phyloP scores from a whole-genome alignment of 2,888 invertebrate species.

The Oscheius onirici region DNA sequence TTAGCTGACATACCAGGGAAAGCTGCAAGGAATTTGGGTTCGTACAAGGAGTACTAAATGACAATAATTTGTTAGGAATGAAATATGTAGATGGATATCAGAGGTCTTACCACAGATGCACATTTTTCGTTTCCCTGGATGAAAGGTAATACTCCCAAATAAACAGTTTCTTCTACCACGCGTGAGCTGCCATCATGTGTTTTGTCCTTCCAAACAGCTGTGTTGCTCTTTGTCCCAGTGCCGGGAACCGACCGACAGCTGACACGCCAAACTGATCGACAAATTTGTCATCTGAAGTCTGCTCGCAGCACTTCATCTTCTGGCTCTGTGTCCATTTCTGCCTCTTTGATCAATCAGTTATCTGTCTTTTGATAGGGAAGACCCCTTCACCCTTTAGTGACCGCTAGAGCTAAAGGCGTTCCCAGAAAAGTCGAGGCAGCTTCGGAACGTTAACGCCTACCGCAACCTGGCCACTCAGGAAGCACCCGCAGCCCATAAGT shows the following conservation, averaged over 20 bases:
- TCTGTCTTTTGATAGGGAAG: background rate
- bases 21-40: no score
- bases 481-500: no score
- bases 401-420: no score
- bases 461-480: no score
- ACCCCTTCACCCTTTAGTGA: background rate
- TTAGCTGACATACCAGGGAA: no score
- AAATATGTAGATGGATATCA: no score
- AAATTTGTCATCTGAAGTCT: slow-evolving; percentile 11
- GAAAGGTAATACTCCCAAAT: background rate
- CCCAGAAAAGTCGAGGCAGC: no score
- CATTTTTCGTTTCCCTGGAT: no score
- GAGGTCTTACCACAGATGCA: no score
- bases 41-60: no score
- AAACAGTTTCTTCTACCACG: slow-evolving; percentile 4
- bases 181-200: background rate
- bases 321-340: background rate
- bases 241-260: slow-evolving; percentile 14
- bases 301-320: background rate
- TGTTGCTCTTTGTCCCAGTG: background rate
- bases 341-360: background rate
- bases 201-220: background rate
- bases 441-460: no score
- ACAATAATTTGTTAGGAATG: no score
- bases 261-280: background rate